Conservation (phyloP, 2,888 invertebrate genomes). For the Rhopalosiphum nymphaeae region DNA sequence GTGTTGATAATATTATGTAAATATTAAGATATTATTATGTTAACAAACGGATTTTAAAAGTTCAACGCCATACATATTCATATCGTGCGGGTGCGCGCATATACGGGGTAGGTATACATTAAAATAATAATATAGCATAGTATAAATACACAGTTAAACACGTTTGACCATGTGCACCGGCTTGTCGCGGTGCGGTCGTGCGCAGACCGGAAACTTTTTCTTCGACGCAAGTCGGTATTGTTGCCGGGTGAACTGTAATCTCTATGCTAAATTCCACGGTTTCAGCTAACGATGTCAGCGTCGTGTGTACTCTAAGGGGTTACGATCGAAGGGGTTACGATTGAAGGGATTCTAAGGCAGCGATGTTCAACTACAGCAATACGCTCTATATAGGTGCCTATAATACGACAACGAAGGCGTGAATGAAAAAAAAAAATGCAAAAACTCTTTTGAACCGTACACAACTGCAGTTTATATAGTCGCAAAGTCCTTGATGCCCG, state of each 20-base stretch:
- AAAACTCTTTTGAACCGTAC: neutral
- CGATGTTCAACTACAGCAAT: neutral
- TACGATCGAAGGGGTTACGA: neutral
- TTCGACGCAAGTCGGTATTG: neutral
- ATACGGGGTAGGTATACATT: neutral
- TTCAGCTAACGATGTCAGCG: neutral
- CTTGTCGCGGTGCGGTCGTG: neutral
- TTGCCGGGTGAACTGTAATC: neutral
- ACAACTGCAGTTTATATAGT: neutral
- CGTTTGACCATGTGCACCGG: neutral
- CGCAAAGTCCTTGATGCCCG: neutral
- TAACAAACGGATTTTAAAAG: neutral
- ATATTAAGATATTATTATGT: slow-evolving; percentile 6
- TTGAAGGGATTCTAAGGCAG: neutral
- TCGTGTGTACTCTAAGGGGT: neutral
- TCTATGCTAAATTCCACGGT: neutral
- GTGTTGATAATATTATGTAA: neutral
- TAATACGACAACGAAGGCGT: neutral
- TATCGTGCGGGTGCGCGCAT: neutral
- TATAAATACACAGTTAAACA: neutral
- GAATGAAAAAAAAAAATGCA: neutral
- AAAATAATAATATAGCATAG: neutral
- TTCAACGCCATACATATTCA: slow-evolving; percentile 24
- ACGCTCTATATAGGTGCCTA: neutral
- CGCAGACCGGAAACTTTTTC: neutral